Base-by-base conservation (phyloP, 2,888 invertebrate genomes). In the Eilema caniola region DNA sequence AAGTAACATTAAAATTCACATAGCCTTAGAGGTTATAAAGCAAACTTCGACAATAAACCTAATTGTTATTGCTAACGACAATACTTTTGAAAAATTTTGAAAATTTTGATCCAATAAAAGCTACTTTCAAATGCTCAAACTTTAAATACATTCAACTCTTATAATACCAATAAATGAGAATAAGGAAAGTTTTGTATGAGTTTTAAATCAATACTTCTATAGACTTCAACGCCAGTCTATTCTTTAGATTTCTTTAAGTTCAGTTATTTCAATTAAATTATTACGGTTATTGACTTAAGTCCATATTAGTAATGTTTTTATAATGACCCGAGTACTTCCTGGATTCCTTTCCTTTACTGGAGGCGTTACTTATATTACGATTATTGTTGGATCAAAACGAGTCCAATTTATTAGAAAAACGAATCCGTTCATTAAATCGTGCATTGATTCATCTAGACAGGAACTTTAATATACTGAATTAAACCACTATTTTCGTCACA, bases 121-220 rank as follows among this genome's bases (percentile, higher is more conserved):
- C 88, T 59, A 25, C 87, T 83, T 89, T 90, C 87, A 87, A 89
- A 89, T 67, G 62, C 47, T 53, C n/a, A 31, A 64, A 64, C 57
- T 59, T 59, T 12, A 8, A 24, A 24, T 24, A 23, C 24, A 25
- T 8, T 12, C 11, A 59, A 14, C 24, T 59, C 25, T 12, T 24
- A 24, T 12, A 24, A 23, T 56, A 56, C 14, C 14, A 24, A 25
- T 59, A 74, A 78, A 10, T 53, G n/a, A 53, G n/a, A 53, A n/a
- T 10, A 20, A n/a, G 10, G 8, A 53, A 53, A 53, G n/a, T 53
- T 53, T n/a, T n/a, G n/a, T 53, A n/a, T 8, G 2, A 53, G 53
- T 53, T 53, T 53, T n/a, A 53, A n/a, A n/a, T 53, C 20, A 53
- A 53, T 53, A 53, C n/a, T 53, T 53, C n/a, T 2, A n/a, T 53